Evolutionary conservation across 2,888 invertebrate genomes (phyloP), one percentile per base, ranked within the genome.

Genomic region (Eilema griseolum): DNA sequence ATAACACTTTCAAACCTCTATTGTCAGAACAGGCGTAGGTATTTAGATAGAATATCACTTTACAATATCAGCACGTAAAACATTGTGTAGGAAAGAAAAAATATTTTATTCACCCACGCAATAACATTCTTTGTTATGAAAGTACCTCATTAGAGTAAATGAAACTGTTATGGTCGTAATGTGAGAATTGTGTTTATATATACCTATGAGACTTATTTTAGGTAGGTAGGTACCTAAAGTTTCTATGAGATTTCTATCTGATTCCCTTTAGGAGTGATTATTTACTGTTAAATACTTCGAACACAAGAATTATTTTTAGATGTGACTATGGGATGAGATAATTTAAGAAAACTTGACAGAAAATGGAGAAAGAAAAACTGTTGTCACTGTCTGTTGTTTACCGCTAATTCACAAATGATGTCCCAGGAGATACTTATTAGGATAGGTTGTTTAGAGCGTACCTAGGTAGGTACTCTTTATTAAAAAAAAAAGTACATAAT

Each of bases 121-220:
- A 83, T 79, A 86, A 86, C 82, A 84, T 85, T 85, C 81, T 85
- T 87, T 85, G 82, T 85, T 85, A 4, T 79, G 67, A 83, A 85
- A 82, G 74, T 76, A 65, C 73, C 86, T 88, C 86, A 88, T 88
- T 88, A 88, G 85, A 80, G 77, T 69, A 74, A 82, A 84, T 80
- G 77, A 83, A 82, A 81, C 79, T 70, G 78, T 78, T 77, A 82
- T 75, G 81, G 60, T 73, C 68, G 70, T 70, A 75, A 79, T 79
- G 77, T 82, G 74, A 75, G 79, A 82, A 79, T 75, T 41, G 56
- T 71, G 76, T 79, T 79, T 76, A 37, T 71, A 75, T 78, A 74
- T 61, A 24, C 26, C 0, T 14, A 74, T 20, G 26, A 52, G 28
- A 26, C 14, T 28, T 16, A n/a, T 23, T 52, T 64, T 64, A n/a